Base-by-base conservation (phyloP, 1,140 invertebrate species). In the Epicauta chinensis region DNA sequence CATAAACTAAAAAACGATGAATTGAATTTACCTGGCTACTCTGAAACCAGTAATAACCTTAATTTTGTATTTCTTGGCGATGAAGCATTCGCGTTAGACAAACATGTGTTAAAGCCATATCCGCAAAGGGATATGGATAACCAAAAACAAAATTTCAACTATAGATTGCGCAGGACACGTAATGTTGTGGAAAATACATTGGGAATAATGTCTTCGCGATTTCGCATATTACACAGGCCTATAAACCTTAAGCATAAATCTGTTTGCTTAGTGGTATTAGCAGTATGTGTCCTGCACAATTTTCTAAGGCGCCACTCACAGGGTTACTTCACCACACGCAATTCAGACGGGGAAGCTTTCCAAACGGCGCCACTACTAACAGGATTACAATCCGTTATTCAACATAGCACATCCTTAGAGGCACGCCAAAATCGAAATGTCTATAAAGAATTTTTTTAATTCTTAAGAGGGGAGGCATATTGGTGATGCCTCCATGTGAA, bases 101-200 rank as follows among this genome's bases (percentile, higher is more conserved):
- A 41, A 37, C 17, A 69, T 49, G 36, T 75, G 16, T 66, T 75
- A 59, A 71, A 71, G 47, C 73, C 73, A 13, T 76, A 59, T 62
- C 39, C 59, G 40, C 57, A 60, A 34, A 52, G 13, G 23, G 40
- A 44, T 37, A 11, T 52, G 3, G 51, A 52, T 29, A 53, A 62
- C 40, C 39, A 71, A 13, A 46, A 67, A 64, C 31, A 53, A 55
- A 58, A 60, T 32, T 73, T 63, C 45, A 73, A 72, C 39, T 62
- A 69, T 35, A 38, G 59, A 39, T 37, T 70, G 5, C 68, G 64
- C 10, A 41, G 63, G 46, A 63, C 60, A 34, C 51, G 67, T 35
- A 64, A 67, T 44, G 64, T 71, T 14, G 64, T 73, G 11, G 75
- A 78, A 62, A 76, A 75, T 60, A 66, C 68, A 31, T 77, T 79